A percentile compares a stretch with the other conserved stretches of the same genome.
These are phyloP conservation scores for Cacoxenus indagator DNA, from an alignment of 2,888 invertebrate genomes.

Conservation along the genomic window DNA sequence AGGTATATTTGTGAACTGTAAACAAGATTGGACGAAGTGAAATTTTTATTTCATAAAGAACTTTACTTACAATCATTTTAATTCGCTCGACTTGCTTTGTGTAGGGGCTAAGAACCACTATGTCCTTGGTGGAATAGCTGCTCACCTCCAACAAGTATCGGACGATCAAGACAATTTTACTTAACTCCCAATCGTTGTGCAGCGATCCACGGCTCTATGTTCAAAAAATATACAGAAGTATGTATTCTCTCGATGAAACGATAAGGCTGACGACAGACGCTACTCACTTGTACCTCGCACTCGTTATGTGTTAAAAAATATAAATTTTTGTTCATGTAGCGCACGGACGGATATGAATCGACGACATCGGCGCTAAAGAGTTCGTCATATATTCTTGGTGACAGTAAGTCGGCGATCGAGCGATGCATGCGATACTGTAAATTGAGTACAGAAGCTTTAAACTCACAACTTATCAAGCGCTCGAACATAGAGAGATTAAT, in stretches of 20 bases:
- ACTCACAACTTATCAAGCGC: constrained; percentile 79
- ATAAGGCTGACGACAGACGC: neutral
- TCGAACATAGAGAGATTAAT: constrained; percentile 86
- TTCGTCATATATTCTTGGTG: constrained; percentile 77
- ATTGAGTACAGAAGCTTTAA: constrained; percentile 74
- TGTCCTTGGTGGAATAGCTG: constrained; percentile 75
- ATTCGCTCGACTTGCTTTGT: constrained; percentile 45
- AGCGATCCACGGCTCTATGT: constrained; percentile 32
- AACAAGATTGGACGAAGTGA: neutral
- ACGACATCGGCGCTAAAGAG: constrained; percentile 74
- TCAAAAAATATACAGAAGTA: neutral
- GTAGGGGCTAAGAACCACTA: constrained; percentile 76
- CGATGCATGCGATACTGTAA: constrained; percentile 85
- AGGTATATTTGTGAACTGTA: constrained; percentile 22
- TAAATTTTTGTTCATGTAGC: constrained; percentile 76
- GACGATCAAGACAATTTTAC: constrained; percentile 39
- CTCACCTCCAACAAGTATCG: constrained; percentile 65
- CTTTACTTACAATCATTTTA: constrained; percentile 33
- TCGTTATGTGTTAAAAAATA: constrained; percentile 78
- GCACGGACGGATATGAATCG: constrained; percentile 73
- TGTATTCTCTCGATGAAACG: neutral
- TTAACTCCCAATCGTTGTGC: constrained; percentile 43
- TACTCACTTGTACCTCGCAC: constrained; percentile 69
- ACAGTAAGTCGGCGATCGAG: constrained; percentile 74
- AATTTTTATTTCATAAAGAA: neutral